Percentiles rank a stretch among this genome's conserved stretches.
These are phyloP conservation scores for Thryonomys swinderianus DNA, from an alignment of 2,113 vertebrate species.

Conservation along the genomic window DNA sequence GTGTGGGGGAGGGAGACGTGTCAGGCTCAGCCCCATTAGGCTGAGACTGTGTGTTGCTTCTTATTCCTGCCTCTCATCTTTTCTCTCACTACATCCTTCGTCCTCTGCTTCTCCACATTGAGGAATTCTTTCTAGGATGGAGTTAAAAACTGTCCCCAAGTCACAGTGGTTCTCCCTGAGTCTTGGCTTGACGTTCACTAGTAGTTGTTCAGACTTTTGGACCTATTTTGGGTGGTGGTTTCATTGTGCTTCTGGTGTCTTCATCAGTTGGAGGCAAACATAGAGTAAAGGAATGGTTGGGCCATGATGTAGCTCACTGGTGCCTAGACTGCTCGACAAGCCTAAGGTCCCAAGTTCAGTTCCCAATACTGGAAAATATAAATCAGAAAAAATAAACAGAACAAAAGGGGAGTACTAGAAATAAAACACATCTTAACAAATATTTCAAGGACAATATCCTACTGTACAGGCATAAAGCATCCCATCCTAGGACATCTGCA, in stretches of 20 bases:
- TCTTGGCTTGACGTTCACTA: neutral
- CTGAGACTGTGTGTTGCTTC: neutral
- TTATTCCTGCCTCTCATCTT: neutral
- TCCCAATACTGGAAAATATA: too few relatives aligned
- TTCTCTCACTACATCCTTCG: neutral
- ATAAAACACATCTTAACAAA: neutral
- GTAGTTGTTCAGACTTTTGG: neutral
- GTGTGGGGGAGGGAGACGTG: too few relatives aligned
- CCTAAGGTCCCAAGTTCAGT: too few relatives aligned
- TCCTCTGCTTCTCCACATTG: neutral
- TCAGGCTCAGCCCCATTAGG: neutral
- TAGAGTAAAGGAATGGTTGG: neutral
- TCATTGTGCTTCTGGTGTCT: neutral
- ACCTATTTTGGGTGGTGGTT: neutral
- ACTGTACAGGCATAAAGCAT: neutral
- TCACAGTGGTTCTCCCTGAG: neutral
- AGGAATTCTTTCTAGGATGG: neutral
- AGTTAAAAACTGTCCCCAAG: neutral
- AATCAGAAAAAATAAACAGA: neutral
- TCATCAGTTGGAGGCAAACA: neutral
- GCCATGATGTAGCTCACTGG: too few relatives aligned
- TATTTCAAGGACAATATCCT: neutral
- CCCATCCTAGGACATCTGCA: neutral
- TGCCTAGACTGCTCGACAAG: too few relatives aligned
- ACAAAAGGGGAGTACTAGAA: neutral